A percentile compares a stretch with the other conserved stretches of the same genome.
phyloP scores from a whole-genome alignment of 2,113 vertebrate genomes.

The Noctilio leporinus region DNA sequence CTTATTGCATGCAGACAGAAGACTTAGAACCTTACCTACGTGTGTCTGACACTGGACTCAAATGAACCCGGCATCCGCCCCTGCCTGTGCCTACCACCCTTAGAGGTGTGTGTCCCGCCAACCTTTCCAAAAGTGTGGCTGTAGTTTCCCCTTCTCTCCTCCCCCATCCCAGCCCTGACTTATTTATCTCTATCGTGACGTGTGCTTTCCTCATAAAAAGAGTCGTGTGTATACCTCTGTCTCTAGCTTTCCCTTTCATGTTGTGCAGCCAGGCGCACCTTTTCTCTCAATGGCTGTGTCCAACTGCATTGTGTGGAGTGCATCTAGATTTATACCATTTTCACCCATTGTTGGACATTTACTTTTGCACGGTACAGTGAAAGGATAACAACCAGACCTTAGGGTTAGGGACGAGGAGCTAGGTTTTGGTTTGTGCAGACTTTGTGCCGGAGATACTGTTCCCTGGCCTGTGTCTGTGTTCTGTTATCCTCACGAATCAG shows the following conservation, averaged over 20 bases:
- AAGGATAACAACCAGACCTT: background rate
- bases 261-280: background rate
- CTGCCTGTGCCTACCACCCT: background rate
- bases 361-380: background rate
- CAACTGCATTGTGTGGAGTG: background rate
- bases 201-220: background rate
- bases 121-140: background rate
- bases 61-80: background rate
- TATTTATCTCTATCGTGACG: background rate
- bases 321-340: background rate
- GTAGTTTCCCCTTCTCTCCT: rapidly evolving
- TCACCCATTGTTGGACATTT: background rate
- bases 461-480: background rate
- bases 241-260: background rate
- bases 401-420: background rate
- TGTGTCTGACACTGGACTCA: background rate
- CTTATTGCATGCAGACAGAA: background rate
- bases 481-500: background rate
- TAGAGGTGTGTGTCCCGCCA: background rate
- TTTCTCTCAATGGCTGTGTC: background rate
- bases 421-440: background rate
- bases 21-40: background rate
- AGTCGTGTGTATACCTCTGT: background rate
- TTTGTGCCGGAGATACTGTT: background rate
- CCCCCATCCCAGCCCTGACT: background rate